Conservation (phyloP, 1,140 invertebrate species). For the Drosophila ogumai region DNA sequence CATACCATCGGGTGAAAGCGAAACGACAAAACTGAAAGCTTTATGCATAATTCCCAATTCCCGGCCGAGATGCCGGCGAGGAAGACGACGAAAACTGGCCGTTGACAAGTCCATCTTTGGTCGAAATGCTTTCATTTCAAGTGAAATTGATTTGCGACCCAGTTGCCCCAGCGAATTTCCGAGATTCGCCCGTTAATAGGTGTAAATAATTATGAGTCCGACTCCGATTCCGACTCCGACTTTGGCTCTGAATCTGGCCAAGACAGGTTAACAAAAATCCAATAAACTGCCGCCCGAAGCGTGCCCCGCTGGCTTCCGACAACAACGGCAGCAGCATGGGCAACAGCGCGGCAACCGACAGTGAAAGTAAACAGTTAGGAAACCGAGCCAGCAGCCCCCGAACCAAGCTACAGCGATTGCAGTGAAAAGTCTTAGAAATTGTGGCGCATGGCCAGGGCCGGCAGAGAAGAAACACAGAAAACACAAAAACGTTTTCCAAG, state of each 20-base stretch:
- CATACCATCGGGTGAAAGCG: constrained; percentile 66
- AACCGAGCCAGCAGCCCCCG: constrained; percentile 42
- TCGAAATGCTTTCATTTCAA: constrained; percentile 74
- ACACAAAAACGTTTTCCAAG: constrained; percentile 39
- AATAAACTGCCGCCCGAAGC: constrained; percentile 62
- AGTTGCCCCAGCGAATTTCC: constrained; percentile 71
- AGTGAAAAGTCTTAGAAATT: constrained; percentile 68
- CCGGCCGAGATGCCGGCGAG: constrained; percentile 5
- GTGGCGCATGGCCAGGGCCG: constrained; percentile 52
- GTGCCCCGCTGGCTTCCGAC: constrained; percentile 67
- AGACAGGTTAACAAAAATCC: constrained; percentile 47
- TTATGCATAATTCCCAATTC: constrained; percentile 64
- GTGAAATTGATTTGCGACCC: constrained; percentile 82
- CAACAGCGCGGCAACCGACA: constrained; percentile 64
- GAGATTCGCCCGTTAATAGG: constrained; percentile 65
- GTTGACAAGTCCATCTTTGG: constrained; percentile 72
- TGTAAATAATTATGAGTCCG: constrained; percentile 76
- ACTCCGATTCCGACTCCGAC: constrained; percentile 7
- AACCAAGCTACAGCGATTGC: constrained; percentile 51
- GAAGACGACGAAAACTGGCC: constrained; percentile 44
- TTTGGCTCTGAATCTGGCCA: constrained; percentile 33
- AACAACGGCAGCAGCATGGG: constrained; percentile 15
- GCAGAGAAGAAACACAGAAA: background rate
- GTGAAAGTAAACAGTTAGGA: constrained; percentile 77
- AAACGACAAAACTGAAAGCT: constrained; percentile 53